Base-by-base conservation (phyloP, 2,888 invertebrate species). In the Thyatira batis region DNA sequence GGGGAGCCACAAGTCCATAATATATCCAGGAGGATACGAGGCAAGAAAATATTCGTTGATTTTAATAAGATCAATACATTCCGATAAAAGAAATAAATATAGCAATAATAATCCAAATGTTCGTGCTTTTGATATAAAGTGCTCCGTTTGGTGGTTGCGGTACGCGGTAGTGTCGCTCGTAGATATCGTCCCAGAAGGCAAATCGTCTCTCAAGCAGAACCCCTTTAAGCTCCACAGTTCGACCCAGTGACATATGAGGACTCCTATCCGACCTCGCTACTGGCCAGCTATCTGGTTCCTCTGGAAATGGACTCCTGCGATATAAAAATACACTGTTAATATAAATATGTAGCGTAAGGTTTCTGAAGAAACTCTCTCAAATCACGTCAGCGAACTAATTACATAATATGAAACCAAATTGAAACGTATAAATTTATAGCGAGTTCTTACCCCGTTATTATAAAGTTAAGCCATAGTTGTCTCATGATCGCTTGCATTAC, bases 181-280 rank as follows among this genome's bases (percentile, higher is more conserved):
- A 84, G n/a, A 84, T 71, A 1, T 60, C 53, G 20, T 81, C 74
- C 83, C 84, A 84, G 54, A 83, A 73, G 0, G 33, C 49, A 2
- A 60, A 59, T 2, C 79, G 66, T 20, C 71, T 55, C 20, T 65
- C 59, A 21, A 78, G 28, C 30, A 76, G 57, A 1, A 60, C 53
- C 1, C 66, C 68, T 2, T 57, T 54, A 17, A 83, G 54, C 49
- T 73, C 60, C 9, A 78, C 45, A 9, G 54, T 44, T 2, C 54
- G 46, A 9, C 71, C 71, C 3, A 85, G 52, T 0, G 73, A 72
- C 78, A 82, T 78, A 52, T 77, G 63, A 0, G 80, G 80, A 2
- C 71, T 63, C 17, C 71, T 46, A 11, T 69, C 50, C 0, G 51
- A 57, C 0, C 57, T 54, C n/a, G 65, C 73, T 0, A 71, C 55